Evolutionary conservation across 1,140 invertebrate species (phyloP).

Genomic region (Drosophila pseudoobscura): DNA sequence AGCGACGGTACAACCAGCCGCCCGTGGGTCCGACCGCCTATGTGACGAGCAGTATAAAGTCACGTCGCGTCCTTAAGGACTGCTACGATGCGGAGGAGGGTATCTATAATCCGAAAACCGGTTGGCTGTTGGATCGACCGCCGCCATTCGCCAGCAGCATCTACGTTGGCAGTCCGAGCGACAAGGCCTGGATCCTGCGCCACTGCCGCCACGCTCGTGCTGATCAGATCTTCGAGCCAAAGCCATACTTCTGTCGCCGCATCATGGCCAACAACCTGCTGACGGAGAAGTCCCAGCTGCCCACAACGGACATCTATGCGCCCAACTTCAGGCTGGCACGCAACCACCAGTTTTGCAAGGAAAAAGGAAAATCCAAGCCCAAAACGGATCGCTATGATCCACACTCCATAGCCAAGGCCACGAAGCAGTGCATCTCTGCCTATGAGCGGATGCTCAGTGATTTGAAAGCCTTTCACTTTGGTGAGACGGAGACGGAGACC

Average conservation of each 20-base stretch:
- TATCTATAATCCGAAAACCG: slow-evolving; percentile 41
- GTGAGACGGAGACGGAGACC: too few species aligned
- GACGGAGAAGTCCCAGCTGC: slow-evolving; percentile 29
- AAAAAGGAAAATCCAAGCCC: not conserved
- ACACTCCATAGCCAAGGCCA: slow-evolving; percentile 4
- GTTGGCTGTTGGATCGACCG: slow-evolving; percentile 48
- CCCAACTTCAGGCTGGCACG: slow-evolving; percentile 28
- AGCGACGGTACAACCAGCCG: slow-evolving; percentile 50
- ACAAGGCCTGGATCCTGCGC: slow-evolving; percentile 50
- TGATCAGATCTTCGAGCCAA: slow-evolving; percentile 31
- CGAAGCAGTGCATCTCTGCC: slow-evolving; percentile 18
- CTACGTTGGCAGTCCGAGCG: slow-evolving; percentile 48
- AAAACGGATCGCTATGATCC: not conserved
- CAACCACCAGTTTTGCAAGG: slow-evolving; percentile 45
- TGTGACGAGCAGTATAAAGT: slow-evolving; percentile 38
- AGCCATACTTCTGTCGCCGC: slow-evolving; percentile 35
- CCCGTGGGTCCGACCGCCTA: slow-evolving; percentile 64
- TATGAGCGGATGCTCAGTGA: not conserved
- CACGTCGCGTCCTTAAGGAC: slow-evolving; percentile 23
- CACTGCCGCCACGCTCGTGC: slow-evolving; percentile 46
- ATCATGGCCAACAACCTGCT: slow-evolving; percentile 55
- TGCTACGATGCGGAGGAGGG: slow-evolving; percentile 67
- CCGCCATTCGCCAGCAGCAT: slow-evolving; percentile 33
- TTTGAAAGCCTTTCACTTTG: not conserved
- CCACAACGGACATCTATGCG: slow-evolving; percentile 42